phyloP scores from a whole-genome alignment of 2,113 vertebrate genomes.

The Pelecanoides urinatrix region DNA sequence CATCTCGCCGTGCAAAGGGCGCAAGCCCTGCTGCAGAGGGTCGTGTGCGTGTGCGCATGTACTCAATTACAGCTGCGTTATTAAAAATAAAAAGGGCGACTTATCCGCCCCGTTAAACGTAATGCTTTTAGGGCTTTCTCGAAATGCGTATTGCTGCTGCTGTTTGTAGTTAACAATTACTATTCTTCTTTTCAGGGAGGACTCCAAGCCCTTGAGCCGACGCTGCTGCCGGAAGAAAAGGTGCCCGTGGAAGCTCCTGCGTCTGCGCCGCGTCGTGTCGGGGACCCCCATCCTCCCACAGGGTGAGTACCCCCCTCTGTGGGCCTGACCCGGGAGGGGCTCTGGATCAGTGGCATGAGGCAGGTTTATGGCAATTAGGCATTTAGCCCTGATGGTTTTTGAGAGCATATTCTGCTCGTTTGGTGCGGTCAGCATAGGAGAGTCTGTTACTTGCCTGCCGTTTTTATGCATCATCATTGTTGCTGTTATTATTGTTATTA shows the following conservation, averaged over 20 bases:
- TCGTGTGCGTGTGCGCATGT: too few species aligned
- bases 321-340: fast-evolving
- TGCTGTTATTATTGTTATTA: too few species aligned
- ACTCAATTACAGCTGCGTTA: not conserved
- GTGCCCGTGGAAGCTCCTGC: fast-evolving
- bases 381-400: not conserved
- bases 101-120: not conserved
- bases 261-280: fast-evolving
- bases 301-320: not conserved
- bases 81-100: fast-evolving
- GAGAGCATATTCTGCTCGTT: not conserved
- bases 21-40: not conserved
- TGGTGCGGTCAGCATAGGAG: not conserved
- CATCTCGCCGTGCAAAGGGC: too few species aligned
- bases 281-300: not conserved
- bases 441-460: not conserved
- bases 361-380: not conserved
- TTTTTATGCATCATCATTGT: not conserved
- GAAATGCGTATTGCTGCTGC: not conserved
- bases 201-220: not conserved
- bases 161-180: not conserved
- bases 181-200: not conserved
- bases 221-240: not conserved
- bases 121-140: not conserved
- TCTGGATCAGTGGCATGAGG: fast-evolving